phyloP scores from a whole-genome alignment of 2,113 vertebrate species.

The Promerops cafer region DNA sequence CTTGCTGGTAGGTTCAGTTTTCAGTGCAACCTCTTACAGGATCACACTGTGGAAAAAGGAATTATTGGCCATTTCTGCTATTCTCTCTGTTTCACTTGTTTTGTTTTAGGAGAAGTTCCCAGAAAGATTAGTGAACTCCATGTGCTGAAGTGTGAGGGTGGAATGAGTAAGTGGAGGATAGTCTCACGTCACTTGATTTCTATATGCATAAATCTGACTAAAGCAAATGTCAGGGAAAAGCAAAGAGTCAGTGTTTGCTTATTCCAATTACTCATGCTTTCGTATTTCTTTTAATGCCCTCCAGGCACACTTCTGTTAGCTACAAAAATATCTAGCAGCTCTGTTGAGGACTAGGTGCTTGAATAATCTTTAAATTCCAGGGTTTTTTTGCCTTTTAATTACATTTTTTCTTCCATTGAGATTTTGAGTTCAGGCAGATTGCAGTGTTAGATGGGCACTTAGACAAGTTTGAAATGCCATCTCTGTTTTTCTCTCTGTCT shows the following conservation, averaged over 20 bases:
- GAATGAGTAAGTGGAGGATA: background rate
- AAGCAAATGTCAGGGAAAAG: background rate
- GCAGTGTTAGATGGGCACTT: background rate
- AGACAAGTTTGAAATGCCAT: background rate
- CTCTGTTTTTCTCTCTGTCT: background rate
- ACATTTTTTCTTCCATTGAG: background rate
- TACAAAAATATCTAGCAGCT: background rate
- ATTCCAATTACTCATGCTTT: background rate
- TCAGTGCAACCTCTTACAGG: background rate
- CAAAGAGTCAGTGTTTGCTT: background rate
- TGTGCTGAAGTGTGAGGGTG: background rate
- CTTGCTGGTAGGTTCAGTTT: background rate
- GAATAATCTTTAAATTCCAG: background rate
- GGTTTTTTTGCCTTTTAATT: background rate
- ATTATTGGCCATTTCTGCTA: background rate
- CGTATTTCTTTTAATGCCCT: background rate
- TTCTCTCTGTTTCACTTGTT: background rate
- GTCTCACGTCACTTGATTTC: background rate
- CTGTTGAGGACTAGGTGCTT: background rate
- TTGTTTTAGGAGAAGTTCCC: background rate
- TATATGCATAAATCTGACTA: background rate
- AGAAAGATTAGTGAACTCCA: background rate
- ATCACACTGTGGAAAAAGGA: background rate
- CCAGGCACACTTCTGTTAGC: background rate
- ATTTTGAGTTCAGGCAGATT: background rate